phyloP scores from a whole-genome alignment of 30 jellyfish, hydroid and myxozoan species.

The Cassiopea xamachana region DNA sequence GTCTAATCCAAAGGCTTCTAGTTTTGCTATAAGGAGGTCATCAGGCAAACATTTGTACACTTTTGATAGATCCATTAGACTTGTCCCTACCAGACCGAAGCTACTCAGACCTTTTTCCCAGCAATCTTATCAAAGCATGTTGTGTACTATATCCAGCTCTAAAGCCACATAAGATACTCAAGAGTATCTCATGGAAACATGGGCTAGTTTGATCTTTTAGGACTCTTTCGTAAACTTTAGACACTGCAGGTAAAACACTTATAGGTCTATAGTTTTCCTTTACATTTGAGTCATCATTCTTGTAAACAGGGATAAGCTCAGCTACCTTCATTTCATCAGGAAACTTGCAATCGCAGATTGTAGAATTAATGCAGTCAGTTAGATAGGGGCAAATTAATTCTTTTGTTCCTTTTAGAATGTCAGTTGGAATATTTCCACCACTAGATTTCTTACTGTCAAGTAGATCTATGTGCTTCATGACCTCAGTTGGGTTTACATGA shows the following conservation, averaged over 20 bases:
- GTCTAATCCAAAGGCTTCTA: slow-evolving; percentile 16
- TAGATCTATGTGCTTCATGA: slow-evolving; percentile 35
- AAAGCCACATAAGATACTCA: slow-evolving; percentile 30
- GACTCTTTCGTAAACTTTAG: not conserved
- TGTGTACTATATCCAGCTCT: slow-evolving; percentile 28
- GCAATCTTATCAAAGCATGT: slow-evolving; percentile 54
- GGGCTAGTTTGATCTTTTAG: slow-evolving; percentile 18
- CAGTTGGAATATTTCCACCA: not conserved
- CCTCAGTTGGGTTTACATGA: slow-evolving; percentile 38
- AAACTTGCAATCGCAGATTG: slow-evolving; percentile 37
- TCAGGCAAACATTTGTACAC: not conserved
- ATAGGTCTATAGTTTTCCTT: not conserved
- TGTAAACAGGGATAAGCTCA: slow-evolving; percentile 22
- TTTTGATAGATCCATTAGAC: slow-evolving; percentile 11
- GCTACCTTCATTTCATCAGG: slow-evolving; percentile 32
- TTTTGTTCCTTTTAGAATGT: slow-evolving; percentile 14
- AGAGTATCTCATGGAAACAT: slow-evolving; percentile 14
- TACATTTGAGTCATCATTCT: not conserved
- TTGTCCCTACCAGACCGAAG: slow-evolving; percentile 15
- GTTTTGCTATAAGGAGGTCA: slow-evolving; percentile 31
- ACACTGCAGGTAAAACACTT: not conserved
- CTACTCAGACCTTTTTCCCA: slow-evolving; percentile 16
- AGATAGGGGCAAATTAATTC: slow-evolving; percentile 31
- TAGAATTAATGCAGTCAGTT: slow-evolving; percentile 44
- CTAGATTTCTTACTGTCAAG: slow-evolving; percentile 26